Conservation (phyloP, 2,888 invertebrate species). For the Prenolepis imparis region DNA sequence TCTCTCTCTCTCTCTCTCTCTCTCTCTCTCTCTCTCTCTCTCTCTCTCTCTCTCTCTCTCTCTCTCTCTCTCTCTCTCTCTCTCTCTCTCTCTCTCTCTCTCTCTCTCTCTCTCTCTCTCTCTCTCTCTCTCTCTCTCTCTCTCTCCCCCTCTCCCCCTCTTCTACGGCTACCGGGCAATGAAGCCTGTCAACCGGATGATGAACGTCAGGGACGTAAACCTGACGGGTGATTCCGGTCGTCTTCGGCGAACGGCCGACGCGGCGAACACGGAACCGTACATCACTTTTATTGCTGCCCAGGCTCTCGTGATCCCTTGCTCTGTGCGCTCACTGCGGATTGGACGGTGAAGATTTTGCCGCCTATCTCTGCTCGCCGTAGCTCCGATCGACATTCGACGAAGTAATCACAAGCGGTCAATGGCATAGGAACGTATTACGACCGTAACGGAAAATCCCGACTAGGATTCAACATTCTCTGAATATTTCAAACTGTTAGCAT, state of each 20-base stretch:
- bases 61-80: neutral
- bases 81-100: neutral
- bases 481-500: slow-evolving; percentile 32
- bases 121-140: neutral
- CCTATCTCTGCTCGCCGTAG: slow-evolving; percentile 53
- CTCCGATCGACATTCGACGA: slow-evolving; percentile 42
- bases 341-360: slow-evolving; percentile 64
- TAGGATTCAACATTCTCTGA: slow-evolving; percentile 33
- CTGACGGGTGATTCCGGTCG: slow-evolving; percentile 82
- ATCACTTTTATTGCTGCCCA: slow-evolving; percentile 81
- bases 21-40: neutral
- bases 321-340: slow-evolving; percentile 60
- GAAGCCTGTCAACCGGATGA: slow-evolving; percentile 83
- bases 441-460: slow-evolving; percentile 51
- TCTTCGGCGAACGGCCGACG: slow-evolving; percentile 78
- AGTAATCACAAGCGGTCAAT: slow-evolving; percentile 58
- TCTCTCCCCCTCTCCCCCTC: too few relatives aligned
- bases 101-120: neutral
- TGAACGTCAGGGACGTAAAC: slow-evolving; percentile 83
- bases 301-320: slow-evolving; percentile 67
- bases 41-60: neutral
- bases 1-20: neutral
- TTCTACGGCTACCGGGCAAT: slow-evolving; percentile 74
- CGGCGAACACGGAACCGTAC: slow-evolving; percentile 79
- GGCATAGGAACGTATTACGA: slow-evolving; percentile 50